Base-by-base conservation (phyloP, 2,888 invertebrate species). In the Drosophila nr. perissopoda region DNA sequence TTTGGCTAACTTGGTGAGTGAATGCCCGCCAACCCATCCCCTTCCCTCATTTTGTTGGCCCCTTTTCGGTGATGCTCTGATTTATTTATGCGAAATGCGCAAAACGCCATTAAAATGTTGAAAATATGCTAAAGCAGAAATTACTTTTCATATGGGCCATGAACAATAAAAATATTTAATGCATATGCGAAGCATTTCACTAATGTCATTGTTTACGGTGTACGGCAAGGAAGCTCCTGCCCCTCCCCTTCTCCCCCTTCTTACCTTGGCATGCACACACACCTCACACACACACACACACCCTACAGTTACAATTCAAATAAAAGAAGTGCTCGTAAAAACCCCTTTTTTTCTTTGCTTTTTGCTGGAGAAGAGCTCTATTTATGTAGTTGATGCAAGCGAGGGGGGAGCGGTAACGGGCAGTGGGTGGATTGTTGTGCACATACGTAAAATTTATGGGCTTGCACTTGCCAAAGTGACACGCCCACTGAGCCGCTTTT, bases 111-210 rank as follows among this genome's bases (percentile, higher is more conserved):
- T 71, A 75, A 85, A 84, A 68, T 79, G 70, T 62, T 69, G 57
- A 63, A 73, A 69, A 57, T 65, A 76, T 64, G 49, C 67, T 11
- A 53, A 53, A 34, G 45, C 68, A 48, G 36, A 58, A 76, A 64
- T 61, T 73, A 53, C 60, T 66, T 63, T 70, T 65, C 33, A 33
- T 54, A 29, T 62, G 52, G 54, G 58, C 60, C 53, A 42, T 58
- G 40, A 87, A 85, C 86, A 89, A 89, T 85, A 89, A 89, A 87
- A 89, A 87, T 79, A 65, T 89, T 89, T 87, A 89, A 89, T 85
- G 88, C 83, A 89, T 76, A 69, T 74, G 73, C 54, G 69, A 73
- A 62, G 51, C 60, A 42, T 69, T 48, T 40, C 67, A 60, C 67
- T 67, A 76, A 81, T 73, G 83, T 77, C 81, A 74, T 89, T 89